A percentile compares a stretch with the other conserved stretches of the same genome.
These are phyloP conservation scores for Umimayanthus chanpuru DNA, from an alignment of 92 coral and sea anemone genomes.

Conservation along the genomic window DNA sequence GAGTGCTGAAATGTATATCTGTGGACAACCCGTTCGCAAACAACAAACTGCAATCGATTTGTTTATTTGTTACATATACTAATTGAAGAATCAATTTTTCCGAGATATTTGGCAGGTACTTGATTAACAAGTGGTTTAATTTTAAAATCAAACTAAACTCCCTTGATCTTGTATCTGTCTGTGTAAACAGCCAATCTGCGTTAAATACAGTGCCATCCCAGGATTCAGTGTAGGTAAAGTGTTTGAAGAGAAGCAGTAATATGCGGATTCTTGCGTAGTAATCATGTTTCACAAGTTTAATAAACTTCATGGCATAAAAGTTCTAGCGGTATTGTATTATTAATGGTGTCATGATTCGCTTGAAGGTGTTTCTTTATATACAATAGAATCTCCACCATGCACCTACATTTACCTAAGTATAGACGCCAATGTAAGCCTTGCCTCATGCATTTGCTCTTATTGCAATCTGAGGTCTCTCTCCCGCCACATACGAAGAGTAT, in stretches of 20 bases:
- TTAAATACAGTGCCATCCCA: no score
- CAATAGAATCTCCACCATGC: neutral
- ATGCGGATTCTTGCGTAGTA: neutral
- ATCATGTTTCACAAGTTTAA: neutral
- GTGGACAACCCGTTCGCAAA: neutral
- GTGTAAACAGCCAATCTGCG: neutral
- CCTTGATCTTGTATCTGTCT: neutral
- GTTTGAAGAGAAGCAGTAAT: no score
- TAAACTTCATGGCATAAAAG: neutral
- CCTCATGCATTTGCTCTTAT: no score
- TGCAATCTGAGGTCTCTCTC: neutral
- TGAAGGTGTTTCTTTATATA: neutral
- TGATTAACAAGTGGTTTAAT: neutral
- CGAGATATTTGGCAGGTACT: neutral
- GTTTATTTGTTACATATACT: neutral
- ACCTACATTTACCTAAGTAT: no score
- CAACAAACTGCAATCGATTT: neutral
- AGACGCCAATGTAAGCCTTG: no score
- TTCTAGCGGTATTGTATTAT: slow-evolving; percentile 6
- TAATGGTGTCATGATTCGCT: slow-evolving; percentile 6
- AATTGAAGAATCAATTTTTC: slow-evolving; percentile 1
- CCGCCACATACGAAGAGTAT: neutral
- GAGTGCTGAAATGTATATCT: neutral
- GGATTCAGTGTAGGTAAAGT: neutral
- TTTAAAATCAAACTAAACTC: neutral